These are phyloP conservation scores for Bostrychus sinensis DNA, from an alignment of 2,113 vertebrate species.

Conservation along the genomic window DNA sequence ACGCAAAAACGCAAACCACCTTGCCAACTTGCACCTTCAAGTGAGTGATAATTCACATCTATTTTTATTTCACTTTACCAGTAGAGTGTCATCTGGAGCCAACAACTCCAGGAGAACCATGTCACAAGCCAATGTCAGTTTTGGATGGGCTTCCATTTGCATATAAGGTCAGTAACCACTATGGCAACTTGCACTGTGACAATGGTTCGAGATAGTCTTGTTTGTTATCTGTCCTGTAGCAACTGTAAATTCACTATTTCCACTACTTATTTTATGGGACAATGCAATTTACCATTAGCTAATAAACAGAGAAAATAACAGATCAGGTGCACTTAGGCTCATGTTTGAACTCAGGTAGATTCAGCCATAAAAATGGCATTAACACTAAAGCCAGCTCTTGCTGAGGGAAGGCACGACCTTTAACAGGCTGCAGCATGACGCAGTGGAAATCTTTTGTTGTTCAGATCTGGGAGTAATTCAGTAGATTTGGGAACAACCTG, in stretches of 20 bases:
- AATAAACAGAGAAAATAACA: neutral
- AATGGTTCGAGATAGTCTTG: neutral
- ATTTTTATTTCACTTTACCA: too few species aligned
- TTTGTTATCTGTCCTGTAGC: neutral
- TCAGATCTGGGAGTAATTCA: conserved; percentile 2
- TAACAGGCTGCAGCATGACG: conserved; percentile 2
- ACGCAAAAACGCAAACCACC: too few species aligned
- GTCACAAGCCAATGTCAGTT: too few species aligned
- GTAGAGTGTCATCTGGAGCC: too few species aligned
- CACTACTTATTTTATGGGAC: neutral
- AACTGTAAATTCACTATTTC: neutral
- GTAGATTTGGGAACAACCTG: conserved; percentile 2
- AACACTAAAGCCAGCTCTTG: neutral
- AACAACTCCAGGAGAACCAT: too few species aligned
- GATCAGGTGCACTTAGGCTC: neutral
- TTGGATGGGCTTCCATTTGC: too few species aligned
- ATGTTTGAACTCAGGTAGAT: neutral
- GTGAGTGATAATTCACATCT: too few species aligned
- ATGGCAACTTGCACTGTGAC: too few species aligned
- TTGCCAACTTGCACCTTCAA: too few species aligned
- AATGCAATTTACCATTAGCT: neutral
- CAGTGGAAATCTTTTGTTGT: conserved; percentile 7
- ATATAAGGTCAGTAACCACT: too few species aligned
- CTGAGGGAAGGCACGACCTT: neutral
- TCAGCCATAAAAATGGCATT: neutral